Evolutionary conservation across 2,797 vertebrate genomes (phyloP).

Genomic region (Macropus fuliginosus): DNA sequence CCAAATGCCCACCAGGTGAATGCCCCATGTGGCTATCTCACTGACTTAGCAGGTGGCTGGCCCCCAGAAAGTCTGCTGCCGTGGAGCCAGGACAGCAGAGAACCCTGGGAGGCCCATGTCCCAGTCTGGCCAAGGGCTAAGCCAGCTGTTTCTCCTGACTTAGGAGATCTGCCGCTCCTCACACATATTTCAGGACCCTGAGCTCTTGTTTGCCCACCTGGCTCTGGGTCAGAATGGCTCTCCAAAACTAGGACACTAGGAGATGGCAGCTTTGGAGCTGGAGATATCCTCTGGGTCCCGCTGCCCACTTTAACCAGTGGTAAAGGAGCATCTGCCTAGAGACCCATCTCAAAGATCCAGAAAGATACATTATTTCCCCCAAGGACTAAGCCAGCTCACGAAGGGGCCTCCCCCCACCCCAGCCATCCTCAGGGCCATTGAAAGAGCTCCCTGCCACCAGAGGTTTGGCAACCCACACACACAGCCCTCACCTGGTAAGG

Average conservation of each 20-base stretch:
- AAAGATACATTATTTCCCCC: neutral
- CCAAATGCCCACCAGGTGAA: neutral
- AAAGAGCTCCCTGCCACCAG: neutral
- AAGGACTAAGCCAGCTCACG: neutral
- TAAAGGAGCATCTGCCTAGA: neutral
- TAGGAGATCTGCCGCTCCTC: neutral
- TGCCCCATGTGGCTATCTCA: neutral
- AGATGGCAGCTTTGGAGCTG: neutral
- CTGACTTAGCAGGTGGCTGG: neutral
- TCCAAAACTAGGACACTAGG: neutral
- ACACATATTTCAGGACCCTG: neutral
- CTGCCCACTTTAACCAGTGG: neutral
- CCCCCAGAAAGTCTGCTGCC: neutral
- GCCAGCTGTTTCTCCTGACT: neutral
- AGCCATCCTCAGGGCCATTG: too few species aligned
- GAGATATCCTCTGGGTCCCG: neutral
- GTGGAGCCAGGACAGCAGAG: neutral
- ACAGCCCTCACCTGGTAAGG: neutral
- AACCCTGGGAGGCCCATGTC: too few species aligned
- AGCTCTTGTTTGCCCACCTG: neutral
- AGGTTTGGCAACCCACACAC: neutral
- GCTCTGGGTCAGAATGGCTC: neutral
- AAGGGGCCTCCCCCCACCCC: neutral
- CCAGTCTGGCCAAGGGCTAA: neutral
- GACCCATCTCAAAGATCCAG: neutral